Conservation (phyloP, 2,888 invertebrate species). For the Amphipoea lucens region DNA sequence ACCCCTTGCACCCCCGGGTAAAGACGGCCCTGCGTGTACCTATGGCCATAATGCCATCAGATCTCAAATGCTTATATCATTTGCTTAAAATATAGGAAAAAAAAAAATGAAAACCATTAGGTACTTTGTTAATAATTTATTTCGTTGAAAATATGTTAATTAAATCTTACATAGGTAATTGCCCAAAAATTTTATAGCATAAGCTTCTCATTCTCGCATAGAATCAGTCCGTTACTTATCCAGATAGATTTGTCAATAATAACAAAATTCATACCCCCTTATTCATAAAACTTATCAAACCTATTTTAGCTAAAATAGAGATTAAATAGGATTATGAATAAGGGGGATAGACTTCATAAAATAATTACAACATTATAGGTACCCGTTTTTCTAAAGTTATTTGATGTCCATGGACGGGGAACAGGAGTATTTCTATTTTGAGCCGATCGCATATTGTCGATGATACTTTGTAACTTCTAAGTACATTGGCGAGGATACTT, state of each 20-base stretch:
- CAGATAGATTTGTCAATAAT: neutral
- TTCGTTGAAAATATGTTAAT: neutral
- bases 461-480: constrained; percentile 77
- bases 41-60: neutral
- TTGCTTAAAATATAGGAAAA: neutral
- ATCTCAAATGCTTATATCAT: neutral
- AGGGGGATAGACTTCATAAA: neutral
- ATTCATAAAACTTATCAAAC: too few species aligned
- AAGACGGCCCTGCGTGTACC: too few species aligned
- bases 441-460: constrained; percentile 73
- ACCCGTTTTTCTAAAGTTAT: constrained; percentile 75
- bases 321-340: too few species aligned
- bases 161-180: neutral
- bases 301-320: too few species aligned
- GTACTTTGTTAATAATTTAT: neutral
- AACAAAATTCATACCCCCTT: neutral
- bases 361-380: constrained; percentile 13
- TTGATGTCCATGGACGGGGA: constrained; percentile 81
- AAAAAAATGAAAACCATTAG: neutral
- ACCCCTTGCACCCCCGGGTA: too few species aligned
- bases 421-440: constrained; percentile 83
- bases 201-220: neutral
- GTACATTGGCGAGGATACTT: constrained; percentile 77
- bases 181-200: neutral
- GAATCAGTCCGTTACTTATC: neutral